Base-by-base conservation (phyloP, 2,797 vertebrate genomes). In the Megalops cyprinoides region DNA sequence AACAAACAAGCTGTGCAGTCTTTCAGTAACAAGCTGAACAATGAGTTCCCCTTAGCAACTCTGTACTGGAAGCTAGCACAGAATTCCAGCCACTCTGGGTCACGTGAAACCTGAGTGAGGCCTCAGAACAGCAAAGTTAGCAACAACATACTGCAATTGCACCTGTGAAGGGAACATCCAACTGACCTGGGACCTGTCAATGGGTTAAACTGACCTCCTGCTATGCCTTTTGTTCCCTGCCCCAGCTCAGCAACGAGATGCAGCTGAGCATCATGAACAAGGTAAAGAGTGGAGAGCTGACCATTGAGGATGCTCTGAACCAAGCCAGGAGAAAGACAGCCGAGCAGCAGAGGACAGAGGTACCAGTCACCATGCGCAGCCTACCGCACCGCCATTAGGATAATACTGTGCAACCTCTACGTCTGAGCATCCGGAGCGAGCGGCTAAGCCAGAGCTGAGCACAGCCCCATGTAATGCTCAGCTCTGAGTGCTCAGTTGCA, bases 191-290 rank as follows among this genome's bases (percentile, higher is more conserved):
- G 18, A 20, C 18, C 62, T n/a, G n/a, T n/a, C n/a, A n/a, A n/a
- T n/a, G n/a, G n/a, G n/a, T n/a, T n/a, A n/a, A n/a, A 51, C 7
- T 51, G 7, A 51, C 49, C 49, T 51, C 31, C 20, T 12, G 0
- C 42, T 48, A 3, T 31, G 10, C 34, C 49, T 53, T 20, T 25
- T n/a, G n/a, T 14, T 42, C 20, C 81, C 46, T 79, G 37, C 37
- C 85, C 69, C 81, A 96, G 94, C 84, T 95, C 85, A 96, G 89
- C 86, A 93, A 96, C 58, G 94, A 94, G 84, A 94, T 93, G 94
- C 94, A 96, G 88, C 89, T 95, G 79, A 93, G 90, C 85, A 93
- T 95, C 78, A 93, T 95, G 94, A 93, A 89, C 62, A 93, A 85
- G 88, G 93, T 96, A 81, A 96, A 94, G 91, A 95, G 82, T 0